Evolutionary conservation across 1,140 invertebrate species (phyloP), one percentile per base, ranked within the genome.

Genomic region (Calephelis virginiensis): DNA sequence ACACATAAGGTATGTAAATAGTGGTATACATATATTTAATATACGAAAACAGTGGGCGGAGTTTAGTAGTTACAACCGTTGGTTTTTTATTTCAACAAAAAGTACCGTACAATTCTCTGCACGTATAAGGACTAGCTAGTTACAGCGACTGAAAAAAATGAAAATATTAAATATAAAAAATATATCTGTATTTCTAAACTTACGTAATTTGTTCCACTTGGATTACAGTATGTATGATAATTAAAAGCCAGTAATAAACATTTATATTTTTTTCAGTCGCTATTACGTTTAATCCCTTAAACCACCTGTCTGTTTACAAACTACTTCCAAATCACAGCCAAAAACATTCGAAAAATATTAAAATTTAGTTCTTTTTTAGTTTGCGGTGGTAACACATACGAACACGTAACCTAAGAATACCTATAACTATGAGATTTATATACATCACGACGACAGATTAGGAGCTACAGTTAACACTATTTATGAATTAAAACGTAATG

Each of bases 301-400:
- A 6, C 56, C 37, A 59, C 8, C 38, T 59, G 37, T 37, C 17
- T 59, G 56, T 12, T 59, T n/a, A 59, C 37, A 59, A 40, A 38
- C 37, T 59, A 59, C 28, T 40, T 59, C 56, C 17, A 59, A 59
- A 59, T 59, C 56, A 59, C 56, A 59, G 56, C 56, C 56, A 59
- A 59, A 53, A 59, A 59, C 37, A 40, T 59, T 59, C 11, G 12
- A 38, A 59, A 59, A 59, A 59, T 59, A 56, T 56, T 38, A 38
- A 40, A 59, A 38, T 59, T 59, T 59, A 38, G 56, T 11, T 43
- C 40, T 43, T 38, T 40, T 28, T 38, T 37, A 59, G 37, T 37
- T 59, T 40, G 56, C 56, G 56, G 56, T 59, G 56, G 56, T 40
- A 59, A 59, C 56, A 59, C 11, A 37, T 38, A 38, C 37, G 8